Evolutionary conservation across 2,888 invertebrate species (phyloP), one percentile per base, ranked within the genome.

Genomic region (Doris montereyensis): DNA sequence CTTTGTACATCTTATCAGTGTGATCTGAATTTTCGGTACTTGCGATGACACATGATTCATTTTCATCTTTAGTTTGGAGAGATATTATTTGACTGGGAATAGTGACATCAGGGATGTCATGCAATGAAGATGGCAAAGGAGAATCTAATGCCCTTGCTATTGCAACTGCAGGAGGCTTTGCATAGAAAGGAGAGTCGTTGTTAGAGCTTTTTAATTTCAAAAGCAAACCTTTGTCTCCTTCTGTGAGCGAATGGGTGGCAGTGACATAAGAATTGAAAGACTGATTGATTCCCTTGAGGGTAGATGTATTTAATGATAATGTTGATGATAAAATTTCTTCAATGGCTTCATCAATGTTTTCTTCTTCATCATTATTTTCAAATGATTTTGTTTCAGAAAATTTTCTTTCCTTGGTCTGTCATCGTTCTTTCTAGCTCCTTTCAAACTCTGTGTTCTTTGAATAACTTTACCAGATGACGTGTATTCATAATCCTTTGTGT

Each of bases 241-340:
- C 87, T 5, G 87, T 87, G n/a, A 88, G 77, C 4, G 88, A 86
- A 73, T 84, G 85, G 77, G 80, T 84, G 1, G 81, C 81, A 77
- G 85, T 83, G n/a, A 5, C 10, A 28, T 17, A 60, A 13, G 26
- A 21, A 30, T 32, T 21, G 8, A 26, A n/a, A 8, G 10, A 57
- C 3, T 70, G 34, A 32, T 58, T 62, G 3, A 28, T 0, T 24
- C 35, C 67, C 74, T 77, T 84, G 1, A 84, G 71, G 3, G 85
- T 86, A 0, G 86, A 87, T 17, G 80, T 81, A 26, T 83, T 72
- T 21, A 85, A 85, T 0, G 86, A 82, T 26, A 83, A 78, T n/a
- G 87, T 87, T 58, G 84, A 84, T 62, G 84, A 88, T 21, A 90
- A 80, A 52, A 90, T 90, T 78, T 90, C 90, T 65, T 89, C 87